These are phyloP conservation scores for Tenualosa thibaudeaui DNA, from an alignment of 2,797 vertebrate genomes.

Conservation along the genomic window DNA sequence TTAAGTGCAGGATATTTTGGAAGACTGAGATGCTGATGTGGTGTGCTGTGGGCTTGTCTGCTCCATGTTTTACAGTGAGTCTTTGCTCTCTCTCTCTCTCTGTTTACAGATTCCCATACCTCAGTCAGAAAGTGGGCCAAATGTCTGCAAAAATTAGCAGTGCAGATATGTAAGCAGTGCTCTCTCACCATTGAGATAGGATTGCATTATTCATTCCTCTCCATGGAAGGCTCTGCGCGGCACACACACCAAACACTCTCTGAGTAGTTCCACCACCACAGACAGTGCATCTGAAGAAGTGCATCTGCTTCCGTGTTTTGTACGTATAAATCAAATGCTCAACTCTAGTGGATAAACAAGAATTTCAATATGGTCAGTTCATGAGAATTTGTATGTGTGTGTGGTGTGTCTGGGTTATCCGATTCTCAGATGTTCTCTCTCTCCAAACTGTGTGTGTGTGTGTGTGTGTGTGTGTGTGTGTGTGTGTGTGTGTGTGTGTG, in stretches of 20 bases:
- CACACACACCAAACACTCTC: neutral
- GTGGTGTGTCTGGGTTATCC: too few species aligned
- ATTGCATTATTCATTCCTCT: conserved; percentile 24
- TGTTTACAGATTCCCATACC: conserved; percentile 2
- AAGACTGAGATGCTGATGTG: neutral
- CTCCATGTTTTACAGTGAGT: conserved; percentile 7
- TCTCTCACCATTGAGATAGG: conserved; percentile 23
- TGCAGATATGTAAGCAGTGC: conserved; percentile 15
- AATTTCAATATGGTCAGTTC: neutral
- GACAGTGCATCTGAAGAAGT: neutral
- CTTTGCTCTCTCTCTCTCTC: conserved; percentile 4
- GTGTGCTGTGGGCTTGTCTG: neutral
- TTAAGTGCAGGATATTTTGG: neutral
- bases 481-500: neutral
- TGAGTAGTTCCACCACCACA: neutral
- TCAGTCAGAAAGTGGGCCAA: conserved; percentile 15
- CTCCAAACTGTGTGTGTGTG: neutral
- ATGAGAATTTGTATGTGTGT: neutral
- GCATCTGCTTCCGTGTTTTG: neutral
- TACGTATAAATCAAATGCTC: neutral
- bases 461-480: neutral
- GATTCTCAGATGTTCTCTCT: too few species aligned
- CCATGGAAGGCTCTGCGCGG: conserved; percentile 15
- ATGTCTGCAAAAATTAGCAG: conserved; percentile 21
- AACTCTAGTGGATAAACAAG: neutral